Conservation (phyloP, 2,888 invertebrate species). For the Empis livida region DNA sequence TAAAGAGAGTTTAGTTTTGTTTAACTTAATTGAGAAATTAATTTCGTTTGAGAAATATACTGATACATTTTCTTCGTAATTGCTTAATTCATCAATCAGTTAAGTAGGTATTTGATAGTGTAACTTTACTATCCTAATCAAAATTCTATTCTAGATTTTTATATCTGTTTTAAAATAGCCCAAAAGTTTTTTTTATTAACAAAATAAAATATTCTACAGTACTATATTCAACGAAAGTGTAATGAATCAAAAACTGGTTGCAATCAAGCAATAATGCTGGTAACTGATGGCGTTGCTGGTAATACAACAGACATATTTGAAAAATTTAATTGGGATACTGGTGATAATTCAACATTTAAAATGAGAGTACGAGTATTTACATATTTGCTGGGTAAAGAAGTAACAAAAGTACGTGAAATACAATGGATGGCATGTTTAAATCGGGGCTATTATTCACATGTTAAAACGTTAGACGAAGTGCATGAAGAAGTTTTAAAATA, state of each 20-base stretch:
- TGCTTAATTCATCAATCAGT: too few relatives aligned
- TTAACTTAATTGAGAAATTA: too few relatives aligned
- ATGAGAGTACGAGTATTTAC: slow-evolving; percentile 89
- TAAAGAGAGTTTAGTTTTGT: too few relatives aligned
- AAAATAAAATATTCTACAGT: slow-evolving; percentile 21
- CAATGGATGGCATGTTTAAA: slow-evolving; percentile 92
- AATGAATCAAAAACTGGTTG: slow-evolving; percentile 50
- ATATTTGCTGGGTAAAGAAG: slow-evolving; percentile 88
- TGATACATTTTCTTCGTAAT: too few relatives aligned
- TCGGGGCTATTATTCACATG: slow-evolving; percentile 89
- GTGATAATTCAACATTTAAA: slow-evolving; percentile 46
- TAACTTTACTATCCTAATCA: too few relatives aligned
- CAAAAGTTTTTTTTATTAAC: too few relatives aligned
- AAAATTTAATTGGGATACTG: slow-evolving; percentile 58
- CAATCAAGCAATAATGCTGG: slow-evolving; percentile 92
- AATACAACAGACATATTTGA: slow-evolving; percentile 77
- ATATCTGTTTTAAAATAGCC: too few relatives aligned
- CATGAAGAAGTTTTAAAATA: slow-evolving; percentile 93
- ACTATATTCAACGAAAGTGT: slow-evolving; percentile 42
- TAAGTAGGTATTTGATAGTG: too few relatives aligned
- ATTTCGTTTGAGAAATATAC: too few relatives aligned
- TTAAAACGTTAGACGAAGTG: slow-evolving; percentile 90
- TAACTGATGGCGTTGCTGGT: slow-evolving; percentile 88
- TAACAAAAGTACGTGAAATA: slow-evolving; percentile 77
- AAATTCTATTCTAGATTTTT: too few relatives aligned